phyloP scores from a whole-genome alignment of 2,797 vertebrate species.

The Mastacembelus armatus region DNA sequence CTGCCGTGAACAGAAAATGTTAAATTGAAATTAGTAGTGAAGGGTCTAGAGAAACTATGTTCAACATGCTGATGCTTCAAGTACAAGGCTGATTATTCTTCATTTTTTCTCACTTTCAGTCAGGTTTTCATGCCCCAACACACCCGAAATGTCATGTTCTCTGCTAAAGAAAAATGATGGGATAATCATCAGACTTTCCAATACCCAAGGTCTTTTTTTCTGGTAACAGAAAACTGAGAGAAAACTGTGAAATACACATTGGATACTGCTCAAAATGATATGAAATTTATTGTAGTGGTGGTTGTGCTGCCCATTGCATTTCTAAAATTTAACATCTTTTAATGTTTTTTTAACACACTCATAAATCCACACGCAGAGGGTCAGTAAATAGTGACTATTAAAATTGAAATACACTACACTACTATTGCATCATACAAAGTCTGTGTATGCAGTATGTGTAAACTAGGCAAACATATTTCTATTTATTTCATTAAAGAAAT shows the following conservation, averaged over 20 bases:
- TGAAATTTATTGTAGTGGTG: too few species aligned
- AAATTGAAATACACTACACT: neutral
- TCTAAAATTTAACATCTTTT: too few species aligned
- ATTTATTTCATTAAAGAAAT: neutral
- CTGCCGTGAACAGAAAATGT: constrained; percentile 21
- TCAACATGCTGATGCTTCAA: constrained; percentile 26
- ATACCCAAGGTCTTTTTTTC: too few species aligned
- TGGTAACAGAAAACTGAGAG: too few species aligned
- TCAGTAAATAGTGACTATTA: too few species aligned
- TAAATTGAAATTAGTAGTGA: constrained; percentile 24
- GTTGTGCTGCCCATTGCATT: too few species aligned
- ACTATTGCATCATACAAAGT: neutral
- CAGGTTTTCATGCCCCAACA: constrained; percentile 13
- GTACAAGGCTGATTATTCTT: neutral
- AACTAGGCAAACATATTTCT: too few species aligned
- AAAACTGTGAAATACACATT: too few species aligned
- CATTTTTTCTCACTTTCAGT: neutral
- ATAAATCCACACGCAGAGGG: too few species aligned
- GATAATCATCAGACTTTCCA: too few species aligned
- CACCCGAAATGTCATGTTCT: constrained; percentile 13
- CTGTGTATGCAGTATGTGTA: neutral
- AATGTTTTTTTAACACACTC: too few species aligned
- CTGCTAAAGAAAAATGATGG: constrained; percentile 34
- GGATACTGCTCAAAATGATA: too few species aligned
- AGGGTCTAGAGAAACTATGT: constrained; percentile 15